A percentile compares a stretch with the other conserved stretches of the same genome.
phyloP scores from a whole-genome alignment of 2,113 vertebrate genomes.

The Marmota flaviventris region DNA sequence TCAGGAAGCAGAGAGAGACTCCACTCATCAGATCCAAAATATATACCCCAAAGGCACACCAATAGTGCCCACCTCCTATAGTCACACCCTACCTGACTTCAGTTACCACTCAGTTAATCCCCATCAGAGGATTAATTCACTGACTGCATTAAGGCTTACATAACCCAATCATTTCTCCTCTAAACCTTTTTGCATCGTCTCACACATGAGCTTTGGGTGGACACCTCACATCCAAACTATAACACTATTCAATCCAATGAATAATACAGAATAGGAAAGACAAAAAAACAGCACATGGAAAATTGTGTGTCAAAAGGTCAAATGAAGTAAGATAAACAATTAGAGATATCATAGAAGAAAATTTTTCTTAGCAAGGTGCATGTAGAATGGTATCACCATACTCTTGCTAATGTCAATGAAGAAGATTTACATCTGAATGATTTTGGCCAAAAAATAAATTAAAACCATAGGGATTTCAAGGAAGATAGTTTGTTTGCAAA shows the following conservation, averaged over 20 bases:
- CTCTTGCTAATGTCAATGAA: background rate
- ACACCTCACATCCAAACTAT: too few species aligned
- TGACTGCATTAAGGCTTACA: too few species aligned
- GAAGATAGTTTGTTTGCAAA: background rate
- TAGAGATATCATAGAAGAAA: background rate
- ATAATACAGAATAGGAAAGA: background rate
- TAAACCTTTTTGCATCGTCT: too few species aligned
- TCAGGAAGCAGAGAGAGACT: too few species aligned
- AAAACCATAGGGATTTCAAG: background rate
- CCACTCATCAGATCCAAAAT: too few species aligned
- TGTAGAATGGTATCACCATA: background rate
- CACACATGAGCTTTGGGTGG: too few species aligned
- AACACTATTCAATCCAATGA: background rate
- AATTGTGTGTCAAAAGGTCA: background rate
- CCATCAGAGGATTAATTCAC: too few species aligned
- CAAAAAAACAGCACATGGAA: background rate
- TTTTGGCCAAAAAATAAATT: background rate
- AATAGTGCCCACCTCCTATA: too few species aligned
- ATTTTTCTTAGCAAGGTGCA: background rate
- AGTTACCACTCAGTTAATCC: too few species aligned
- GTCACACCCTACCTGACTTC: too few species aligned
- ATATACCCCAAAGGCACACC: too few species aligned
- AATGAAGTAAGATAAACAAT: background rate
- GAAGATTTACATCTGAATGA: background rate
- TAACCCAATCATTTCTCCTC: too few species aligned